These are phyloP conservation scores for Hetaerina americana DNA, from an alignment of 1,140 invertebrate genomes.

Conservation along the genomic window DNA sequence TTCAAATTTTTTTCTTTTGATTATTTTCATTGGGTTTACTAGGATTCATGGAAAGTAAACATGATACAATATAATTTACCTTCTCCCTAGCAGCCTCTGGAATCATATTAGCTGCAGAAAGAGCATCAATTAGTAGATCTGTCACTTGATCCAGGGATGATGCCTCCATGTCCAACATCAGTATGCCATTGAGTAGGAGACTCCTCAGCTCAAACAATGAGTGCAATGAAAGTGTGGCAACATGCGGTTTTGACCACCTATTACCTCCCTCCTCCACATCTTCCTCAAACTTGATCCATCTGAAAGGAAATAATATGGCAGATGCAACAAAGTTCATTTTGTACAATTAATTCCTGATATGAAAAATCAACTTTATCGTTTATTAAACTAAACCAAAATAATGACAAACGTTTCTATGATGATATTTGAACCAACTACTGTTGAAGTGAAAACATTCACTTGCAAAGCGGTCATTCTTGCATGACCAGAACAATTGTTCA, in stretches of 20 bases:
- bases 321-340: too few relatives aligned
- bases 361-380: too few relatives aligned
- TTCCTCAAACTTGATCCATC: constrained; percentile 93
- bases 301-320: too few relatives aligned
- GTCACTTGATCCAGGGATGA: constrained; percentile 69
- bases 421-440: too few relatives aligned
- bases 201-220: constrained; percentile 80
- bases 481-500: too few relatives aligned
- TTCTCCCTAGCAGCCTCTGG: constrained; percentile 62
- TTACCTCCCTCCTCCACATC: constrained; percentile 90
- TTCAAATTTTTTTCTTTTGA: too few relatives aligned
- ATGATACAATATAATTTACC: constrained; percentile 28
- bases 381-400: too few relatives aligned
- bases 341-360: too few relatives aligned
- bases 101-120: constrained; percentile 26
- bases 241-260: constrained; percentile 89
- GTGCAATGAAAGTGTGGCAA: constrained; percentile 80
- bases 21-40: too few relatives aligned
- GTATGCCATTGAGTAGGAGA: constrained; percentile 74
- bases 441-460: too few relatives aligned
- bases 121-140: constrained; percentile 49
- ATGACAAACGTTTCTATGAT: too few relatives aligned
- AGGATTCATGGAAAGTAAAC: background rate
- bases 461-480: too few relatives aligned
- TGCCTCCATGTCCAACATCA: constrained; percentile 86